A percentile compares a stretch with the other conserved stretches of the same genome.
phyloP scores from a whole-genome alignment of 2,113 vertebrate species.

The Bos javanicus region DNA sequence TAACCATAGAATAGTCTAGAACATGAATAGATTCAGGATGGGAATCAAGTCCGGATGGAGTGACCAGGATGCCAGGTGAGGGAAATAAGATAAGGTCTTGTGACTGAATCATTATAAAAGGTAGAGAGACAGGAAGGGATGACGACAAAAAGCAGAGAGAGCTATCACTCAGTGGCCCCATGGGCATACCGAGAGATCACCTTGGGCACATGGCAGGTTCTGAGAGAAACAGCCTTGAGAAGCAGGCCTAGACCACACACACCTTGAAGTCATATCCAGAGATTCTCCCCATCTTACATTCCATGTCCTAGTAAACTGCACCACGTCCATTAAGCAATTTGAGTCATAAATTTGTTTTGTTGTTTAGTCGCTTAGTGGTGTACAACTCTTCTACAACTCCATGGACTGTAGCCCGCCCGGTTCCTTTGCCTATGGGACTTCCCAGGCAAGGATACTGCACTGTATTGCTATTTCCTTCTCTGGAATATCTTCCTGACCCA shows the following conservation, averaged over 20 bases:
- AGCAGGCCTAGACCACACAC: neutral
- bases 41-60: neutral
- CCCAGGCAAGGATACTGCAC: neutral
- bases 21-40: neutral
- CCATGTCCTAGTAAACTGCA: neutral
- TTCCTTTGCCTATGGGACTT: neutral
- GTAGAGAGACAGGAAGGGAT: neutral
- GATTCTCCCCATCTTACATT: neutral
- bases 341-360: neutral
- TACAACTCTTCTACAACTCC: neutral
- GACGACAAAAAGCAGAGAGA: neutral
- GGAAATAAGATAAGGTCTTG: neutral
- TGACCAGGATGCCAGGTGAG: neutral
- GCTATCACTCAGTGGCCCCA: neutral
- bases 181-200: neutral
- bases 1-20: neutral
- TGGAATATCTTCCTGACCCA: neutral
- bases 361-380: neutral
- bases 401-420: neutral
- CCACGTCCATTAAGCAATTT: neutral
- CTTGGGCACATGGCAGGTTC: neutral
- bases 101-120: neutral
- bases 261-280: neutral
- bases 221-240: neutral
- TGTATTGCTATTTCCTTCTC: neutral